These are phyloP conservation scores for Choristoneura fumiferana DNA, from an alignment of 1,140 invertebrate genomes.

Conservation along the genomic window DNA sequence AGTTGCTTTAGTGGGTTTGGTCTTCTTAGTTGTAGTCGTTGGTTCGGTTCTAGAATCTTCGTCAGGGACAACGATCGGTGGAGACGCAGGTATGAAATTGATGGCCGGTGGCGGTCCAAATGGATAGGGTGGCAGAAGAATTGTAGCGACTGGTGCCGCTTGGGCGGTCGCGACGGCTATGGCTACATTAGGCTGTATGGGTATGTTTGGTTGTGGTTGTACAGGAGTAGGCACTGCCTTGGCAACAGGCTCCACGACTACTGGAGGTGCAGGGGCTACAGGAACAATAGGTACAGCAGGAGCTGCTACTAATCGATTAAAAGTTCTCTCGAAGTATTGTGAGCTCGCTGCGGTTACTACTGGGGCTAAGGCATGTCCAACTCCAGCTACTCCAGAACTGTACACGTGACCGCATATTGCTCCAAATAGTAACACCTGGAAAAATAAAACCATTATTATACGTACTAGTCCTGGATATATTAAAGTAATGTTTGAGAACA, in stretches of 20 bases:
- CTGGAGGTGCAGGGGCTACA: conserved; percentile 32
- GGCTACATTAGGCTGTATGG: conserved; percentile 57
- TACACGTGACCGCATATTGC: conserved; percentile 38
- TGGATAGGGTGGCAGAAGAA: conserved; percentile 64
- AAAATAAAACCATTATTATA: conserved; percentile 24
- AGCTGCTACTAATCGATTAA: conserved; percentile 77
- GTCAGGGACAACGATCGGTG: conserved; percentile 37
- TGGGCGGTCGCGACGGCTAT: conserved; percentile 67
- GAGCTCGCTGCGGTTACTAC: conserved; percentile 81
- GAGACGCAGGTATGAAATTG: conserved; percentile 47
- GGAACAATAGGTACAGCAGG: conserved; percentile 28
- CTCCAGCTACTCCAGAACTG: conserved; percentile 41
- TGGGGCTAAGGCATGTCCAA: conserved; percentile 33
- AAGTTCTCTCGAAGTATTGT: conserved; percentile 82
- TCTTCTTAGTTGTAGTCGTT: conserved; percentile 26
- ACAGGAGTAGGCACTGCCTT: conserved; percentile 32
- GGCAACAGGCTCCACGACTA: conserved; percentile 25
- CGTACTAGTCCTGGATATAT: too few species aligned
- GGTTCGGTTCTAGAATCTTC: conserved; percentile 49
- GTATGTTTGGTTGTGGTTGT: conserved; percentile 30
- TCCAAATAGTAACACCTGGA: conserved; percentile 52
- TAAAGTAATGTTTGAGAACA: conserved; percentile 6
- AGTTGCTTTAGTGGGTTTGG: conserved; percentile 27
- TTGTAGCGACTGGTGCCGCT: conserved; percentile 62
- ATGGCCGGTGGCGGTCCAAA: conserved; percentile 58